These are phyloP conservation scores for Apodemus sylvaticus DNA, from an alignment of 2,113 vertebrate genomes.

Conservation along the genomic window DNA sequence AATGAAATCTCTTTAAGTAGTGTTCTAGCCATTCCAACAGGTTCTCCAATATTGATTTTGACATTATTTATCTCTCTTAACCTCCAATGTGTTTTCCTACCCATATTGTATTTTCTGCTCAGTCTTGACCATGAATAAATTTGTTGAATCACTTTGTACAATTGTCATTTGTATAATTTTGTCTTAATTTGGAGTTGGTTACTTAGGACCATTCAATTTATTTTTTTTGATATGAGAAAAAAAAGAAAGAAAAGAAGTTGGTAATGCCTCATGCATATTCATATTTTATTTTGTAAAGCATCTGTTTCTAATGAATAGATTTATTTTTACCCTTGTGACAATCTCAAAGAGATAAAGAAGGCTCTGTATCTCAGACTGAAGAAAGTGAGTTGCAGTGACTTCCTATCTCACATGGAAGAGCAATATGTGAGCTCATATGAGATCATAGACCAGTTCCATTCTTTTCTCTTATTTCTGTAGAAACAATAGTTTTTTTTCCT, in stretches of 20 bases:
- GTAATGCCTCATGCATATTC: neutral
- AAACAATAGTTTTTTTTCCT: neutral
- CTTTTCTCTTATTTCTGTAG: neutral
- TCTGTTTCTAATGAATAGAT: neutral
- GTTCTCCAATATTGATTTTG: neutral
- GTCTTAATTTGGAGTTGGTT: neutral
- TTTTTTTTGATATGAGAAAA: neutral
- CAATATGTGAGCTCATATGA: neutral
- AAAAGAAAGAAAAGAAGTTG: neutral
- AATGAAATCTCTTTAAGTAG: neutral
- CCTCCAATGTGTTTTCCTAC: neutral
- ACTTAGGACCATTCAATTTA: neutral
- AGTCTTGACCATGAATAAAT: neutral
- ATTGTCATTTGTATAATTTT: neutral
- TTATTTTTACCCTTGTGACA: neutral
- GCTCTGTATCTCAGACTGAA: neutral
- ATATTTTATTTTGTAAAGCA: neutral
- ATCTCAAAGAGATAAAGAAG: neutral
- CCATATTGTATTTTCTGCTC: neutral
- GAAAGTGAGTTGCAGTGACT: neutral
- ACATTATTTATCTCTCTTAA: neutral
- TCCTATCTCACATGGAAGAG: neutral
- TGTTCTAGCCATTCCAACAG: neutral
- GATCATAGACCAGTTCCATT: neutral
- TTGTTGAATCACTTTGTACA: neutral